These are phyloP conservation scores for Cloeon dipterum DNA, from an alignment of 2,888 invertebrate species.

Conservation along the genomic window DNA sequence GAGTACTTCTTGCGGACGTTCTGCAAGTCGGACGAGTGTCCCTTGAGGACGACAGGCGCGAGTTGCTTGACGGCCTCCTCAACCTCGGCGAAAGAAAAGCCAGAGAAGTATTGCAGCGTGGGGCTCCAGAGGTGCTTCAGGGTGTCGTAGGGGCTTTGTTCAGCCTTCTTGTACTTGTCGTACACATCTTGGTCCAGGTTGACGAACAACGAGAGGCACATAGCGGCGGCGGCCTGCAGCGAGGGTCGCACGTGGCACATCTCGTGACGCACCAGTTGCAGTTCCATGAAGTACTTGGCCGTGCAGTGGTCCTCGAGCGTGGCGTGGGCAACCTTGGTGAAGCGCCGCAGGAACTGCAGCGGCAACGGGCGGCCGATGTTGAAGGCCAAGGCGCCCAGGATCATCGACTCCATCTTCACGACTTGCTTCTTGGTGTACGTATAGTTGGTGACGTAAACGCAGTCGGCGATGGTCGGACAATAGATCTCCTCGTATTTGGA, in stretches of 20 bases:
- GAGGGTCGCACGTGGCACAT: slow-evolving; percentile 63
- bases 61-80: slow-evolving; percentile 41
- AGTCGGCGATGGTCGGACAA: slow-evolving; percentile 66
- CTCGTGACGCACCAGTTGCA: slow-evolving; percentile 56
- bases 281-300: slow-evolving; percentile 80
- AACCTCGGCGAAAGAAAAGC: slow-evolving; percentile 43
- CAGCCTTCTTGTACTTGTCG: no score
- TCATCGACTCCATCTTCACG: slow-evolving; percentile 56
- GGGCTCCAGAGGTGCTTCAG: slow-evolving; percentile 53
- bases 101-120: slow-evolving; percentile 51
- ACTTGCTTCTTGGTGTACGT: slow-evolving; percentile 60
- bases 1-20: slow-evolving; percentile 45
- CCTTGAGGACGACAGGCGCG: slow-evolving; percentile 40
- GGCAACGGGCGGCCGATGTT: slow-evolving; percentile 69
- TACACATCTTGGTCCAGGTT: no score
- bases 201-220: slow-evolving; percentile 52
- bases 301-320: slow-evolving; percentile 43
- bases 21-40: slow-evolving; percentile 35
- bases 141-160: no score
- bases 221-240: slow-evolving; percentile 55
- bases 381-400: slow-evolving; percentile 53
- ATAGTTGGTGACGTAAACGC: slow-evolving; percentile 76
- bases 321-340: slow-evolving; percentile 32
- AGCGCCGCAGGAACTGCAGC: slow-evolving; percentile 71
- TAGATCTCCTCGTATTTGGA: slow-evolving; percentile 91